phyloP scores from a whole-genome alignment of 2,113 vertebrate genomes.

The Chionodraco myersi region DNA sequence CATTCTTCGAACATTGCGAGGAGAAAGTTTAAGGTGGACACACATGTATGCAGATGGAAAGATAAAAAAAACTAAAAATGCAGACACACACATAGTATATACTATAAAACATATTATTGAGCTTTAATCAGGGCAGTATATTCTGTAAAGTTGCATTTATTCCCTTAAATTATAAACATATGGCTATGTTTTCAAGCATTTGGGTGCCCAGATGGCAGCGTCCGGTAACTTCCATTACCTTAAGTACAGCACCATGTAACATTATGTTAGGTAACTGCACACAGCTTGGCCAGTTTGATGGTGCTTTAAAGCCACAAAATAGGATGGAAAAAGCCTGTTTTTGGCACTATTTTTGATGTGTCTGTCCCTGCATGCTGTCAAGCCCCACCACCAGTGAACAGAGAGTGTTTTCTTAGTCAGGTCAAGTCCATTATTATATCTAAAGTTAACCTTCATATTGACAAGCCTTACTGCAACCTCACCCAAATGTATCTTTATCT shows the following conservation, averaged over 20 bases:
- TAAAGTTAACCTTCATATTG: neutral
- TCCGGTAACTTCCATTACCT: neutral
- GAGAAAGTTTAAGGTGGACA: neutral
- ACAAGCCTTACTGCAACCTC: neutral
- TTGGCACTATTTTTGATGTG: neutral
- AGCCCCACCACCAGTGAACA: neutral
- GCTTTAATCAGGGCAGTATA: neutral
- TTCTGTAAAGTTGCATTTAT: neutral
- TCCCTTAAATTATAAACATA: neutral
- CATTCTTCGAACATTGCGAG: neutral
- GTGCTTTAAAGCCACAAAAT: neutral
- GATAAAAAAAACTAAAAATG: neutral
- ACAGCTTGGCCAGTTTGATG: neutral
- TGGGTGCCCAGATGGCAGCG: neutral
- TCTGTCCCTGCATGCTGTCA: slow-evolving; percentile 5
- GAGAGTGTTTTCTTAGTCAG: neutral
- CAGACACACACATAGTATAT: neutral
- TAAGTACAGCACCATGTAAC: neutral
- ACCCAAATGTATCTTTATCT: neutral
- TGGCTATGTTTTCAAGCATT: neutral
- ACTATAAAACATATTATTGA: neutral
- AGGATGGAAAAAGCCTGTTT: neutral
- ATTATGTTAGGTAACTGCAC: too few species aligned
- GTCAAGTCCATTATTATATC: neutral
- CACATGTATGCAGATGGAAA: too few species aligned